Conservation (phyloP, 2,797 vertebrate species). For the Lophius americanus region DNA sequence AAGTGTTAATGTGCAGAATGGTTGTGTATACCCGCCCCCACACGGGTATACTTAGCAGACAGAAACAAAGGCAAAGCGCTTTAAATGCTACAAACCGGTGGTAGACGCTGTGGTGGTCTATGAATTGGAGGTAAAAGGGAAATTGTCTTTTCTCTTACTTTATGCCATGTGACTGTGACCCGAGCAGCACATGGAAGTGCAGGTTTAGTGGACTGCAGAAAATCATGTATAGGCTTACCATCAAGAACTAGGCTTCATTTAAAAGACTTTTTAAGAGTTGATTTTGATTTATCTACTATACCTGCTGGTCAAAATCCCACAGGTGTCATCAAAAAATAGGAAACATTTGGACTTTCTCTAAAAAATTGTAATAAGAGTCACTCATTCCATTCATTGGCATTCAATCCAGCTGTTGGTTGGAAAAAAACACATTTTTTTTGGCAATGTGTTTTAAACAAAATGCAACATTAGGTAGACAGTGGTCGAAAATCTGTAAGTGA, state of each 20-base stretch:
- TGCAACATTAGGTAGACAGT: constrained; percentile 12
- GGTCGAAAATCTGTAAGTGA: constrained; percentile 39
- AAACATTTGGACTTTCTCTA: constrained; percentile 1
- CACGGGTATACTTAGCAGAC: constrained; percentile 38
- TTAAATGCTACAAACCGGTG: constrained; percentile 15
- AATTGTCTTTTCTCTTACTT: not conserved
- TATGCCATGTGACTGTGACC: constrained; percentile 39
- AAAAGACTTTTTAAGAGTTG: not conserved
- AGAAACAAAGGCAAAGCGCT: constrained; percentile 37
- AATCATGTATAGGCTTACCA: fast-evolving
- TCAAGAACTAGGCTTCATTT: not conserved
- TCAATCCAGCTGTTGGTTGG: not conserved
- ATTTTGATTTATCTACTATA: not conserved
- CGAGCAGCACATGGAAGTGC: not conserved
- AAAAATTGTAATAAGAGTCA: not conserved
- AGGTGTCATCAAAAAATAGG: no score
- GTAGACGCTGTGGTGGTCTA: not conserved
- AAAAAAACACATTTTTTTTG: not conserved
- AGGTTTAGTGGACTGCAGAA: not conserved
- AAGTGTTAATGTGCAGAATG: constrained; percentile 8
- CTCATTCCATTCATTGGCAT: no score
- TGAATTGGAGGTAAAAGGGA: constrained; percentile 5
- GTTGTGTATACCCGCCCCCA: constrained; percentile 21
- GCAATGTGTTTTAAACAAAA: no score
- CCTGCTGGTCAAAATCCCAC: not conserved